These are phyloP conservation scores for Plodia interpunctella DNA, from an alignment of 1,140 invertebrate genomes.

Conservation along the genomic window DNA sequence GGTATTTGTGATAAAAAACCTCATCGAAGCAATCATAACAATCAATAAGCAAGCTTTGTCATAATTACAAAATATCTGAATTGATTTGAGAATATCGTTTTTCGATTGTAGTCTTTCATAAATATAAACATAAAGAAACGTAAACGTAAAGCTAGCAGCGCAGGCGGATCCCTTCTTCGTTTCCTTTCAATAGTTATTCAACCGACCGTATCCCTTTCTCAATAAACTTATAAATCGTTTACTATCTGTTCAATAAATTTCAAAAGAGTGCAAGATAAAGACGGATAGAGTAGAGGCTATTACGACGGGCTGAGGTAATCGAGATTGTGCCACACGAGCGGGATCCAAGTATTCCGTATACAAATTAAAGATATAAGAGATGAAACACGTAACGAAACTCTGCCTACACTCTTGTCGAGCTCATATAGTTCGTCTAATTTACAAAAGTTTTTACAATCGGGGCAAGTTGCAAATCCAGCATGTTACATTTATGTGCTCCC, in stretches of 20 bases:
- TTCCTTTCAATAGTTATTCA: slow-evolving; percentile 33
- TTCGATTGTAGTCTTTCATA: too few relatives aligned
- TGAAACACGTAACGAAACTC: not conserved
- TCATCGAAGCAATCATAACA: too few relatives aligned
- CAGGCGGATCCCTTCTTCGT: slow-evolving; percentile 16
- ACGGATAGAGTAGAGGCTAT: slow-evolving; percentile 42
- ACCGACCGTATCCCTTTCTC: slow-evolving; percentile 34
- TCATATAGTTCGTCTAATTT: too few relatives aligned
- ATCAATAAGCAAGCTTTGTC: too few relatives aligned
- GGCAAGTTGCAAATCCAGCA: too few relatives aligned
- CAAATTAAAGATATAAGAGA: not conserved
- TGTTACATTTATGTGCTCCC: too few relatives aligned
- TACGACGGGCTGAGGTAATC: slow-evolving; percentile 46
- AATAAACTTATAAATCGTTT: slow-evolving; percentile 52
- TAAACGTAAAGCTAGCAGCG: not conserved
- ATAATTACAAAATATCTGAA: too few relatives aligned
- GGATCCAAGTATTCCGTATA: not conserved
- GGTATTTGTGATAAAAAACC: too few relatives aligned
- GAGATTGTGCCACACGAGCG: slow-evolving; percentile 29
- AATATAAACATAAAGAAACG: too few relatives aligned
- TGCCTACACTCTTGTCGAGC: too few relatives aligned
- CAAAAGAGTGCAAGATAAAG: slow-evolving; percentile 47
- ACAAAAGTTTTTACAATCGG: too few relatives aligned
- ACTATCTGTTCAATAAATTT: slow-evolving; percentile 53
- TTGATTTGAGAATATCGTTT: too few relatives aligned